phyloP scores from a whole-genome alignment of 2,797 vertebrate species.

The Onychomys arenicola region DNA sequence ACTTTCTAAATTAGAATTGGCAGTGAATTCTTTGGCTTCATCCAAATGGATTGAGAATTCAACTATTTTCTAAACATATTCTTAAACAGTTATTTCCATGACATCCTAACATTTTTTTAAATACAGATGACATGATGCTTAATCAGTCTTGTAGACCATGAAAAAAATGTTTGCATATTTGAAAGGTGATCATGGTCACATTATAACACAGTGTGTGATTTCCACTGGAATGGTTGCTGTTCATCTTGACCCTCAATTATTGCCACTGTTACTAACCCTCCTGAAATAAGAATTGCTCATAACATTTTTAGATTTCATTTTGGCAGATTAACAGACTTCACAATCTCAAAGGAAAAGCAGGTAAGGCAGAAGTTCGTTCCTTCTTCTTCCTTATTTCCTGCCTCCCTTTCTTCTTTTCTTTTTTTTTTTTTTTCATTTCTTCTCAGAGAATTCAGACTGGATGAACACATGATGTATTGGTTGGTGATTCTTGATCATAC shows the following conservation, averaged over 20 bases:
- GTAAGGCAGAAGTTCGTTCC: background rate
- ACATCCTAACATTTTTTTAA: constrained; percentile 16
- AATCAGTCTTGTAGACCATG: background rate
- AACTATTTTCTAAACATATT: background rate
- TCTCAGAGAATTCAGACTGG: background rate
- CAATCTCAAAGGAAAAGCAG: background rate
- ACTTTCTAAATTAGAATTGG: background rate
- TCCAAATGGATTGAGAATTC: background rate
- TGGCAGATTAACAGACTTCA: background rate
- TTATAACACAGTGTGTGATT: background rate
- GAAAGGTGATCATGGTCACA: constrained; percentile 14
- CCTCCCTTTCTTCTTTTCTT: accelerated
- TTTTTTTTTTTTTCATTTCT: accelerated
- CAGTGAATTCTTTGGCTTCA: background rate
- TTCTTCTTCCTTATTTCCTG: too few relatives aligned
- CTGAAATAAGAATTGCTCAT: background rate
- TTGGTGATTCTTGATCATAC: background rate
- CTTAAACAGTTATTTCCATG: background rate
- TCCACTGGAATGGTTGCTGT: background rate
- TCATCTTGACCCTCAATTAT: background rate
- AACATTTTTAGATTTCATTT: background rate
- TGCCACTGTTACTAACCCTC: background rate
- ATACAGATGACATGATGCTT: background rate
- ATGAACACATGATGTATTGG: background rate
- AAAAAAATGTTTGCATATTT: background rate